Evolutionary conservation across 1,140 invertebrate species (phyloP).

Genomic region (Zaprionus kolodkinae): DNA sequence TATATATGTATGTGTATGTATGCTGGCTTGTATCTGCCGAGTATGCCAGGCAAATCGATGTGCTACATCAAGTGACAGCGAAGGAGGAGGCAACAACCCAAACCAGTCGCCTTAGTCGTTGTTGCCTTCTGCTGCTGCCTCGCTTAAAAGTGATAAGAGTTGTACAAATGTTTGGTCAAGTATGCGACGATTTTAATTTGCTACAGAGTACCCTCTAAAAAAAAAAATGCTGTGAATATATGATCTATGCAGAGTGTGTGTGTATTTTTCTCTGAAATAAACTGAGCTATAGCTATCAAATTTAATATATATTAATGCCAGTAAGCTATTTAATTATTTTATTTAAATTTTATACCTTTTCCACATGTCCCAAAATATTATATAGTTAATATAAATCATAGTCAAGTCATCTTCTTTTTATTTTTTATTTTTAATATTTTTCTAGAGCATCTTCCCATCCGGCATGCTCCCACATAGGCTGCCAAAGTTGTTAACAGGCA

Average conservation of each 20-base stretch:
- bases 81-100: conserved; percentile 34
- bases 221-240: not conserved
- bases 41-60: conserved; percentile 34
- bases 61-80: conserved; percentile 64
- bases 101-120: conserved; percentile 24
- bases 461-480: not conserved
- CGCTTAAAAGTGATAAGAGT: conserved; percentile 67
- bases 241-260: too few relatives aligned
- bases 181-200: conserved; percentile 73
- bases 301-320: too few relatives aligned
- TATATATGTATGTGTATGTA: not conserved
- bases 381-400: too few relatives aligned
- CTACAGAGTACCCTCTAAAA: conserved; percentile 14
- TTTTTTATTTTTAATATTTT: too few relatives aligned
- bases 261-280: not conserved
- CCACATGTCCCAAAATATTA: too few relatives aligned
- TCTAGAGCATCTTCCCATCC: not conserved
- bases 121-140: conserved; percentile 33
- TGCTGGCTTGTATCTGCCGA: conserved; percentile 8
- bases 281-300: too few relatives aligned
- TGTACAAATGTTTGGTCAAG: conserved; percentile 74
- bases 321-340: too few relatives aligned
- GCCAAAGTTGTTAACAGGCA: not conserved
- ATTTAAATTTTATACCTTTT: too few relatives aligned
- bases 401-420: too few relatives aligned